phyloP scores from a whole-genome alignment of 2,113 vertebrate species.

The Dipodomys stephensi region DNA sequence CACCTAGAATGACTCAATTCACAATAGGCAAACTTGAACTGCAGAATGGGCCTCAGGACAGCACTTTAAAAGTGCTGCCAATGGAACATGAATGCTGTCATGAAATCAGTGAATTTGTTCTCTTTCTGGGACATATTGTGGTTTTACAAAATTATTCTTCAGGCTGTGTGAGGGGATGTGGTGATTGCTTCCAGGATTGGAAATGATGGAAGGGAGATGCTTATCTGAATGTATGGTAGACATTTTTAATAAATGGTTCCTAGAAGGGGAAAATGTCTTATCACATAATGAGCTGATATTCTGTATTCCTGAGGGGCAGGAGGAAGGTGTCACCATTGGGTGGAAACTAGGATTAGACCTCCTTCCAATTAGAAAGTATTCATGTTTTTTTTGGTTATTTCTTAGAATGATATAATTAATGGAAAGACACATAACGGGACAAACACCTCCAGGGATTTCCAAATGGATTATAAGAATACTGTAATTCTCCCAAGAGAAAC shows the following conservation, averaged over 20 bases:
- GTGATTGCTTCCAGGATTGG: background rate
- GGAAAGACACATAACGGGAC: background rate
- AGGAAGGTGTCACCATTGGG: background rate
- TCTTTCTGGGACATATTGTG: slow-evolving; percentile 45
- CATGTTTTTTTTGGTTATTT: slow-evolving; percentile 24
- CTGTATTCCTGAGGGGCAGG: background rate
- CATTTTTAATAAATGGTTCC: background rate
- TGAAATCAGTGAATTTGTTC: slow-evolving; percentile 69
- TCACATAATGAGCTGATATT: background rate
- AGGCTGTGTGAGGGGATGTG: slow-evolving; percentile 1
- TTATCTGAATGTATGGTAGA: background rate
- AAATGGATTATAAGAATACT: background rate
- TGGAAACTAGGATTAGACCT: background rate
- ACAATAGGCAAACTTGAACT: slow-evolving; percentile 64
- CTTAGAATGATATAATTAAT: background rate
- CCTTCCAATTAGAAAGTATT: background rate
- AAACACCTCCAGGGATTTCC: background rate
- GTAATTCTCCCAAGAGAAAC: background rate
- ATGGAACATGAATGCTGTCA: slow-evolving; percentile 32
- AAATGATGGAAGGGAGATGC: background rate
- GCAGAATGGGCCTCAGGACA: background rate
- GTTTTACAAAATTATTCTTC: background rate
- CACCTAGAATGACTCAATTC: slow-evolving; percentile 74
- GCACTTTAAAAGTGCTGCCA: slow-evolving; percentile 58
- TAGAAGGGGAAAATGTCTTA: background rate